Evolutionary conservation across 2,113 vertebrate species (phyloP), one percentile per base, ranked within the genome.

Genomic region (Ochotona princeps): DNA sequence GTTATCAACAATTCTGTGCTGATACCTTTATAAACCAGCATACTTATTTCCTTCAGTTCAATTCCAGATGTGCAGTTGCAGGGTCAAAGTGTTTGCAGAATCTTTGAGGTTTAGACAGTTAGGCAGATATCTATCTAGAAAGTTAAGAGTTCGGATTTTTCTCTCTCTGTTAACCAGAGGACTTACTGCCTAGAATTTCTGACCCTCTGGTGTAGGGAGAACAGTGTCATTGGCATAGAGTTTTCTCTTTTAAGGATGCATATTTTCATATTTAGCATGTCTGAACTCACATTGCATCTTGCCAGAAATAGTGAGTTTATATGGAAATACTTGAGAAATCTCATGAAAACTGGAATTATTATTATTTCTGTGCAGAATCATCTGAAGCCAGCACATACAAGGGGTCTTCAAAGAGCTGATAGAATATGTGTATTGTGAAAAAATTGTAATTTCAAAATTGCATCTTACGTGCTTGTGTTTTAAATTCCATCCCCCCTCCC

Each of bases 281-380:
- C 61, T 90, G 49, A 61, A 82, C 38, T 83, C 35, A 89, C 51
- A 75, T 60, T 73, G 9, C 51, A 32, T 69, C 69, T 87, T 88
- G 21, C 20, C 87, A 25, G 57, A 73, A 30, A 49, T 12, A 4
- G 26, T 44, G 25, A 38, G 7, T 75, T 79, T 60, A 63, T 20
- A 78, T 57, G 18, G 15, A 57, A 18, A 57, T 13, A 14, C 54
- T 57, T 57, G 54, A 57, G 4, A 57, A 57, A 57, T 14, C 18
- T 57, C 12, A 57, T 57, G 14, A 18, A 57, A 57, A 57, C 14
- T 57, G 54, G 54, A 57, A 57, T 57, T 57, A 57, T 5, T 5
- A 57, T 57, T 57, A 57, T 57, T 57, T 13, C 18, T 14, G 54
- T 57, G 54, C 13, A 57, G 18, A 57, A 57, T 57, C 54, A 57